These are phyloP conservation scores for Calephelis virginiensis DNA, from an alignment of 1,140 invertebrate species.

Conservation along the genomic window DNA sequence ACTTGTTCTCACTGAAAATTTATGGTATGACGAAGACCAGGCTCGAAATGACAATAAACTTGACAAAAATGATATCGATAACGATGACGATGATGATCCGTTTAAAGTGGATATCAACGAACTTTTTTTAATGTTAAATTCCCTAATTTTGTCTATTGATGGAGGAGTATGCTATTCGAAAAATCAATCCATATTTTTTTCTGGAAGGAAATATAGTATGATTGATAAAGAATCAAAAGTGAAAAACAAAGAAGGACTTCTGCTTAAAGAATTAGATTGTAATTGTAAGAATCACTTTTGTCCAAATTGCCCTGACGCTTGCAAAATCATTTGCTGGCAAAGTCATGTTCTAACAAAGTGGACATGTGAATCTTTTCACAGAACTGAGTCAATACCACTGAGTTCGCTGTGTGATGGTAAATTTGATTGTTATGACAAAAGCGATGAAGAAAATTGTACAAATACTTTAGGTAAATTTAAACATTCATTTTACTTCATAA, in stretches of 20 bases:
- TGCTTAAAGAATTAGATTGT: constrained; percentile 36
- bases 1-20: constrained; percentile 35
- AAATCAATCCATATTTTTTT: constrained; percentile 18
- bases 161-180: constrained; percentile 37
- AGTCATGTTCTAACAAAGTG: constrained; percentile 43
- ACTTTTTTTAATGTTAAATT: constrained; percentile 38
- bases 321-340: constrained; percentile 53
- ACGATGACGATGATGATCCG: constrained; percentile 19
- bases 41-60: not conserved
- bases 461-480: not conserved
- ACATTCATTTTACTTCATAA: constrained; percentile 25
- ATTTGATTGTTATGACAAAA: constrained; percentile 60
- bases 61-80: constrained; percentile 20
- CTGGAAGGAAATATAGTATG: constrained; percentile 30
- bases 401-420: constrained; percentile 59
- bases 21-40: constrained; percentile 20
- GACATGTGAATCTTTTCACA: constrained; percentile 45
- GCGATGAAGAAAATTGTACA: constrained; percentile 49
- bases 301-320: constrained; percentile 39
- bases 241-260: constrained; percentile 27
- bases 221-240: constrained; percentile 29
- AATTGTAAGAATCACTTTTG: constrained; percentile 40
- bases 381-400: constrained; percentile 37
- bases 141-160: constrained; percentile 40
- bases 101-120: constrained; percentile 35